Evolutionary conservation across 2,113 vertebrate genomes (phyloP).

Genomic region (Coregonus clupeaformis): DNA sequence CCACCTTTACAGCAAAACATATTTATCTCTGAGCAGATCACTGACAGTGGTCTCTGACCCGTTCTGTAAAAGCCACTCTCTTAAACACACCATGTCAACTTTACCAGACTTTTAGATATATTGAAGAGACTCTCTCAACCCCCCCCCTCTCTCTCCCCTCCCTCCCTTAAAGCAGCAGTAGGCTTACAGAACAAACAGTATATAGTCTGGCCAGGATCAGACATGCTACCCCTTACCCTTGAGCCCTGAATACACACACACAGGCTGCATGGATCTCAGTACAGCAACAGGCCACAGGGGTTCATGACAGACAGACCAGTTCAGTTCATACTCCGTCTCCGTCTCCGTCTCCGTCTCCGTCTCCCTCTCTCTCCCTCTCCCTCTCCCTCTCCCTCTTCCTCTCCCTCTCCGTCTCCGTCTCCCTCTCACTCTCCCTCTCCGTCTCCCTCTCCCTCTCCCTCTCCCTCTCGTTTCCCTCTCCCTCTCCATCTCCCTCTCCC

Average conservation of each 20-base stretch:
- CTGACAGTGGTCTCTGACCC: background rate
- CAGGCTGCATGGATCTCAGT: background rate
- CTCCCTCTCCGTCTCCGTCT: too few species aligned
- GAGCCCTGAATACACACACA: background rate
- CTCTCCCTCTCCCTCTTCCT: too few species aligned
- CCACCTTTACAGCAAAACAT: background rate
- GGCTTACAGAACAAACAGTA: background rate
- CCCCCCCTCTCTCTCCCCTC: too few species aligned
- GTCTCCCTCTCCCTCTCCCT: too few species aligned
- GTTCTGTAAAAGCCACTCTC: background rate
- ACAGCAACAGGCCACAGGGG: background rate
- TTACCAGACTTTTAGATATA: background rate
- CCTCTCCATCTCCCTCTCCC: too few species aligned
- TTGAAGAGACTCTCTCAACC: background rate
- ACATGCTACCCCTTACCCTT: background rate
- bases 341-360: too few species aligned
- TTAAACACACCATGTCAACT: background rate
- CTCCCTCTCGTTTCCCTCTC: too few species aligned
- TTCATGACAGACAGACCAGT: background rate
- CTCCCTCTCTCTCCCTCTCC: too few species aligned
- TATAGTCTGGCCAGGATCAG: background rate
- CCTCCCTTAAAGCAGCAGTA: background rate
- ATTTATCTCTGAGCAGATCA: background rate
- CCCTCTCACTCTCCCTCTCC: too few species aligned
- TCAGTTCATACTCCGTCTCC: too few species aligned